Evolutionary conservation across 37 sponge, comb jelly and placozoan species (phyloP).

Genomic region (Eunapius fragilis): DNA sequence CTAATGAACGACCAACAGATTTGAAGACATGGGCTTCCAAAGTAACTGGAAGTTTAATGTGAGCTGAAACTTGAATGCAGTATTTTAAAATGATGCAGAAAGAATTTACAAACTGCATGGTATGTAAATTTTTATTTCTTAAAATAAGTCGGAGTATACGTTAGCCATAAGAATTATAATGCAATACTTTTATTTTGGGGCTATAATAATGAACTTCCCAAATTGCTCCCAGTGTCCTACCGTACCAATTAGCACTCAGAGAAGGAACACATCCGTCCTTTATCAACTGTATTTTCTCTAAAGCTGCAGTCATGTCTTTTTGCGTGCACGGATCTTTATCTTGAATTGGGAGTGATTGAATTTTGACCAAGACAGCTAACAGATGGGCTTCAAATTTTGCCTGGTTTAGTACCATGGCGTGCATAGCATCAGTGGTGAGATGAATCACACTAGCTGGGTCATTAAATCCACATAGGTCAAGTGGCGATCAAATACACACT

Average conservation of each 20-base stretch:
- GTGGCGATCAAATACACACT: background rate
- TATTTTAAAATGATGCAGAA: too few species aligned
- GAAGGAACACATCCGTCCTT: background rate
- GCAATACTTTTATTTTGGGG: background rate
- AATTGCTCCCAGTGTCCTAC: constrained; percentile 25
- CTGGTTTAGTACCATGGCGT: background rate
- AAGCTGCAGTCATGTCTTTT: background rate
- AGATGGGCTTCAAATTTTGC: background rate
- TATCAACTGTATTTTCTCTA: background rate
- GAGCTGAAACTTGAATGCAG: too few species aligned
- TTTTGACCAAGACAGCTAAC: background rate
- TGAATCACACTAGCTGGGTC: background rate
- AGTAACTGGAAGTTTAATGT: too few species aligned
- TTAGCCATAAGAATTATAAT: too few species aligned
- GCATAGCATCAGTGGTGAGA: constrained; percentile 1
- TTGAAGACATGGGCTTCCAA: constrained; percentile 36
- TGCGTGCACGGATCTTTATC: background rate
- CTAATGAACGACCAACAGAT: constrained; percentile 51
- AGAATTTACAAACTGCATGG: too few species aligned
- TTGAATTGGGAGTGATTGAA: background rate
- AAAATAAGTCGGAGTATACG: too few species aligned
- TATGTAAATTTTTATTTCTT: too few species aligned
- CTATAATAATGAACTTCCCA: background rate
- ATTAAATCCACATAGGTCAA: constrained; percentile 1
- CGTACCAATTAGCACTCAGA: background rate